Conservation (phyloP, 2,888 invertebrate species). For the Synergus itoensis region DNA sequence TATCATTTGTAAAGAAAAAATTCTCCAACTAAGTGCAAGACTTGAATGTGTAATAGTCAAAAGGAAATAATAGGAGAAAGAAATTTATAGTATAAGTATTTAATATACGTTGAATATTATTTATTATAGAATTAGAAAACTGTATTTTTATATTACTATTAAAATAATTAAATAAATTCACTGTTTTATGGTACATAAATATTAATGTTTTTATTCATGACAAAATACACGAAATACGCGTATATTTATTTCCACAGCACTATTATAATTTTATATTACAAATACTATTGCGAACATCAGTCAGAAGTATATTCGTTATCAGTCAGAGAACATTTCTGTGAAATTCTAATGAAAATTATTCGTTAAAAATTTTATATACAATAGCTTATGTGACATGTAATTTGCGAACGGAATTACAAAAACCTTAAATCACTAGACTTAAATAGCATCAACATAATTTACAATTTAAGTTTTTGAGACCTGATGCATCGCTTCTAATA, state of each 20-base stretch:
- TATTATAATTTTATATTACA: background rate
- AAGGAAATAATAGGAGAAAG: background rate
- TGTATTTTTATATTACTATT: background rate
- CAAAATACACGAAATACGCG: background rate
- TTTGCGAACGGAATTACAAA: background rate
- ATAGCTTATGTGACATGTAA: background rate
- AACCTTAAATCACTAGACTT: background rate
- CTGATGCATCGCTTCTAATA: too few relatives aligned
- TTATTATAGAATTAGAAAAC: background rate
- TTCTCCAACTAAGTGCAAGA: background rate
- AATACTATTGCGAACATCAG: background rate
- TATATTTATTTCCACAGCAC: conserved; percentile 1
- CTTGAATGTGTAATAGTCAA: background rate
- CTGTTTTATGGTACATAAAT: conserved; percentile 6
- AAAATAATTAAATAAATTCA: background rate
- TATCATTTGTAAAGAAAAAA: background rate
- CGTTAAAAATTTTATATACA: background rate
- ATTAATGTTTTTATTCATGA: conserved; percentile 11
- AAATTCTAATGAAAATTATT: background rate
- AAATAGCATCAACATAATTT: background rate
- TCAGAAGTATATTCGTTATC: background rate
- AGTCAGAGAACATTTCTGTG: background rate
- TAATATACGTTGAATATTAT: background rate
- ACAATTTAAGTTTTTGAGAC: too few relatives aligned
- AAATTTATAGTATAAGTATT: background rate